Conservation (phyloP, 2,797 vertebrate genomes). For the Thaleichthys pacificus region DNA sequence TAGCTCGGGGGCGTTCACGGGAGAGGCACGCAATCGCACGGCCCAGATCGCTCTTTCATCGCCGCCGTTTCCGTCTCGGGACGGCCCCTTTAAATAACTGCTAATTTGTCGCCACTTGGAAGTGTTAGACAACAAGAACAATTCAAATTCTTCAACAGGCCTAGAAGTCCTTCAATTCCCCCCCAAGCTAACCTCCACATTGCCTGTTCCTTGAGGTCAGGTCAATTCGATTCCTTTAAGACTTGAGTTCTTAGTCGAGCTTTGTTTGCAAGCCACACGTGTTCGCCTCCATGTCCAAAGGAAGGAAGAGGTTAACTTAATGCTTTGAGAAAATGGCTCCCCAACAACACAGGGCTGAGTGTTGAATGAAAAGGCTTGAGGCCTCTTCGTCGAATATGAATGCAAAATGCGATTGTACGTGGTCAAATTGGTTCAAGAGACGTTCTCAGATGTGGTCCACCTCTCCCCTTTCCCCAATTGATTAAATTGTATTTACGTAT, state of each 20-base stretch:
- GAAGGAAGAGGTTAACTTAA: slow-evolving; percentile 35
- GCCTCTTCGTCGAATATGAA: slow-evolving; percentile 20
- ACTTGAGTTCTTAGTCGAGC: slow-evolving; percentile 26
- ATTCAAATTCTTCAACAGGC: slow-evolving; percentile 11
- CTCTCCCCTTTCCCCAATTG: slow-evolving; percentile 26
- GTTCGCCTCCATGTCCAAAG: slow-evolving; percentile 43
- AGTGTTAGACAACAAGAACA: slow-evolving; percentile 37
- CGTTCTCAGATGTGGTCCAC: slow-evolving; percentile 12
- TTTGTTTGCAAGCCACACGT: slow-evolving; percentile 5
- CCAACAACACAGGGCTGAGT: slow-evolving; percentile 21
- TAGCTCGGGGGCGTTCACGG: slow-evolving; percentile 24
- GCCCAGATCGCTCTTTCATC: slow-evolving; percentile 22
- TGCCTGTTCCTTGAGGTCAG: slow-evolving; percentile 20
- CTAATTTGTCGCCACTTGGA: slow-evolving; percentile 23
- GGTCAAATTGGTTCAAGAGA: slow-evolving; percentile 27
- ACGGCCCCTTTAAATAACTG: slow-evolving; percentile 13
- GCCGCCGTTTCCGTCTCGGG: slow-evolving; percentile 2
- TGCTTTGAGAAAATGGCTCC: slow-evolving; percentile 26
- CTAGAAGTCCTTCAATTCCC: slow-evolving; percentile 8
- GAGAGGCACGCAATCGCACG: slow-evolving; percentile 33
- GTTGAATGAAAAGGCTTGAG: slow-evolving; percentile 29
- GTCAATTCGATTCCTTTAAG: slow-evolving; percentile 6
- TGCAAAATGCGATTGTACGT: slow-evolving; percentile 14
- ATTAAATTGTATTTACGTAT: slow-evolving; percentile 23
- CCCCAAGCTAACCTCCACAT: slow-evolving; percentile 19